Evolutionary conservation across 2,888 invertebrate species (phyloP), one percentile per base, ranked within the genome.

Genomic region (Aleiodes testaceus): DNA sequence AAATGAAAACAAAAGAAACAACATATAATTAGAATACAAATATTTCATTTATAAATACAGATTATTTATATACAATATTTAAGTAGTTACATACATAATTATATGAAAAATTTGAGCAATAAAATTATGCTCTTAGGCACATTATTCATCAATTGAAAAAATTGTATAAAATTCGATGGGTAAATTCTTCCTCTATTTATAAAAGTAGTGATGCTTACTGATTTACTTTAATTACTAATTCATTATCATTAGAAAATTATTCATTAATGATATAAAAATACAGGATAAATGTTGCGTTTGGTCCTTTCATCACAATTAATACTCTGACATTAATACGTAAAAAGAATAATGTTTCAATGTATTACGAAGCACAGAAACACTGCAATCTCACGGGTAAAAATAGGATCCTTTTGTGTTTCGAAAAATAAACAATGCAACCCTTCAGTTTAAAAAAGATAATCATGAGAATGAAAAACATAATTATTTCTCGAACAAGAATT

Each of bases 91-190:
- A 70, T 59, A 59, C 36, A 18, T 47, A 20, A 42, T 55, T 49
- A 45, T 49, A 30, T 50, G 61, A 11, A 61, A 26, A 61, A 16
- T 18, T 59, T 65, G 59, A 66, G 59, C 66, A 70, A 36, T 66
- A 66, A 20, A 70, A 55, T 59, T 45, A 65, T 64, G 53, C 70
- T 59, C 66, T 64, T 70, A 70, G 70, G 70, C 70, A 70, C 66
- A 18, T 53, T 26, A 36, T 26, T 70, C 9, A 12, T 55, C 7
- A 59, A 59, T 49, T 16, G 11, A 70, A 55, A 55, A 30, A 26
- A 47, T 66, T 49, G 30, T 59, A 70, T 14, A 70, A 70, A 66
- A 66, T 26, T 69, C 18, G 16, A 50, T 47, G 20, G 63, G 53
- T 53, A 64, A 30, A 70, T 26, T 47, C n/a, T 55, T 55, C n/a